These are phyloP conservation scores for Loris lydekkerianus DNA, from an alignment of 2,797 vertebrate genomes.

Conservation along the genomic window DNA sequence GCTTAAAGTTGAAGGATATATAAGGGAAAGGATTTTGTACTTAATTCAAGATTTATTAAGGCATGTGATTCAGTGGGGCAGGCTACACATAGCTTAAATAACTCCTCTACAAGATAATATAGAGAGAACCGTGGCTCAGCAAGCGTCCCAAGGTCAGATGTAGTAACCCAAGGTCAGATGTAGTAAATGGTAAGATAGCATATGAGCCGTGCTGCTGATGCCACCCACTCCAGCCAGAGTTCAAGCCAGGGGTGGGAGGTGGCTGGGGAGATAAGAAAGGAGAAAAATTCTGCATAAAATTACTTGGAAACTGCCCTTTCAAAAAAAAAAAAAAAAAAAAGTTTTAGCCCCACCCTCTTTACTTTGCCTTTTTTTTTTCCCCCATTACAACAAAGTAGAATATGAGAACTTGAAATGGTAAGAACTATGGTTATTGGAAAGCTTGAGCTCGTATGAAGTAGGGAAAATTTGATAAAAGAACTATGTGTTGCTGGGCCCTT, in stretches of 20 bases:
- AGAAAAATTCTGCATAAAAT: conserved; percentile 75
- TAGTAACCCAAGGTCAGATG: background rate
- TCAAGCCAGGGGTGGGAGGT: background rate
- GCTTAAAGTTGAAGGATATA: background rate
- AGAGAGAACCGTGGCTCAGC: conserved; percentile 5
- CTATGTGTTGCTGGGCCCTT: background rate
- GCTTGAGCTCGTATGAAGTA: background rate
- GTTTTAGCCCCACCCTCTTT: background rate
- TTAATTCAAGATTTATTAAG: background rate
- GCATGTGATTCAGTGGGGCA: background rate
- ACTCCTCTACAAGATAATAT: background rate
- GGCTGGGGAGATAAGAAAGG: background rate
- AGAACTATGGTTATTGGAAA: background rate
- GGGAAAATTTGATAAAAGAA: background rate
- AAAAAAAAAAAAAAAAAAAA: background rate
- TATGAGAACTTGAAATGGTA: background rate
- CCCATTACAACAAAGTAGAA: background rate
- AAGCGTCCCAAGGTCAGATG: background rate
- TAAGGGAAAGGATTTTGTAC: conserved; percentile 6
- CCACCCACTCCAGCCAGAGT: background rate
- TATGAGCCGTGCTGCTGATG: conserved; percentile 87
- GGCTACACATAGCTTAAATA: background rate
- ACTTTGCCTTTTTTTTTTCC: background rate
- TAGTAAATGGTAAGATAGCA: background rate
- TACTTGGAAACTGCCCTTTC: background rate